Base-by-base conservation (phyloP, 2,888 invertebrate species). In the Chrysolina oricalcia region DNA sequence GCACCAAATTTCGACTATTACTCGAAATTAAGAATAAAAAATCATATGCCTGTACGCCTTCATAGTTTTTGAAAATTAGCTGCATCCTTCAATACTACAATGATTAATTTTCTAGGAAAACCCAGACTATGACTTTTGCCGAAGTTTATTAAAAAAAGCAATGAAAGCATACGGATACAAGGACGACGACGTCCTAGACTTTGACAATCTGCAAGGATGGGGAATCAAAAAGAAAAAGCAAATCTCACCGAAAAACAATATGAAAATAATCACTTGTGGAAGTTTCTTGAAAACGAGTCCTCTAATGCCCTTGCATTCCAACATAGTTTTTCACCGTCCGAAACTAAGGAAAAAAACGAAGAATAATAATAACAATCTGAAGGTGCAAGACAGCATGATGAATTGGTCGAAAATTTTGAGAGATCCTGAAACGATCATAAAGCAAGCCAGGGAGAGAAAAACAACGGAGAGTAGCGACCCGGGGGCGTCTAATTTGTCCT, bases 81-180 rank as follows among this genome's bases (percentile, higher is more conserved):
- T 4, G 6, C 8, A 35, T 35, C 27, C 2, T 27, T 3, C 3
- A 8, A 35, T 8, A 35, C 3, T 17, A 8, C 5, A 48, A 67
- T 46, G 41, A 35, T 19, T 19, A 27, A 46, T 64, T 63, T 95
- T 95, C 84, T 92, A 93, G 70, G 93, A 94, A 77, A 90, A 92
- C 82, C 97, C 96, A 0, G 92, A 96, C 86, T 97, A 96, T 87
- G 91, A 92, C 21, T 92, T 92, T 78, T 94, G 94, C 83, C 92
- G 93, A 81, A 91, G 90, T 78, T 87, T 96, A 46, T 93, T 97
- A 82, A 90, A 89, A 80, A 91, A 91, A 75, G 94, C 94, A 80
- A 89, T 95, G 50, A 87, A 90, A 59, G 91, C 91, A 73, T 91
- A 91, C 79, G 92, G 91, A 59, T 89, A 86, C 75, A 86, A 86